Conservation (phyloP, 1,140 invertebrate species). For the Euglossa dilemma region DNA sequence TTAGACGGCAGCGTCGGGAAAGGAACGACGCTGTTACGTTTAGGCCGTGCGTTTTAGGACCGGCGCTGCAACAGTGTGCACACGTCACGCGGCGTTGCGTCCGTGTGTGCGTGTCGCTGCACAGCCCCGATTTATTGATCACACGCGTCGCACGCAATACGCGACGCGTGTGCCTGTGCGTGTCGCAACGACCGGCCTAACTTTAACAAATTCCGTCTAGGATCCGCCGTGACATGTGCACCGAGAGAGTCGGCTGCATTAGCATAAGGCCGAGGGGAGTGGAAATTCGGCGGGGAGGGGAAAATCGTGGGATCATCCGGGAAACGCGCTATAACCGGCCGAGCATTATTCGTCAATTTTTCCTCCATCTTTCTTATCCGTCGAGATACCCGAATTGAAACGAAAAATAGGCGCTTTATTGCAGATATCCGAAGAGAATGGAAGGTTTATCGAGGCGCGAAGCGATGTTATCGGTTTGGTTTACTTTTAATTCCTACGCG, state of each 20-base stretch:
- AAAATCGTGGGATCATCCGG: constrained; percentile 11
- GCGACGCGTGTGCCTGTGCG: constrained; percentile 65
- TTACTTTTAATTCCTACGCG: no score
- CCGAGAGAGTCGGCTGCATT: constrained; percentile 14
- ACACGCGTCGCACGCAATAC: constrained; percentile 77
- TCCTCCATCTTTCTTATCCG: no score
- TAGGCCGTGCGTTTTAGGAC: constrained; percentile 39
- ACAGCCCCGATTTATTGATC: constrained; percentile 81
- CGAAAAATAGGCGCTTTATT: no score
- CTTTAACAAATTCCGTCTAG: constrained; percentile 58
- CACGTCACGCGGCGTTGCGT: constrained; percentile 58
- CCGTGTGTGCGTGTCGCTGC: constrained; percentile 70
- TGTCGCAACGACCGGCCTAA: constrained; percentile 52
- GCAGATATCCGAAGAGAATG: no score
- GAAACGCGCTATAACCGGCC: neutral
- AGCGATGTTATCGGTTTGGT: no score
- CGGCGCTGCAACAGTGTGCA: constrained; percentile 37
- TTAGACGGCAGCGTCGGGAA: neutral
- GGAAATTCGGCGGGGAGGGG: neutral
- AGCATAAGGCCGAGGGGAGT: constrained; percentile 30
- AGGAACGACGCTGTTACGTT: constrained; percentile 1
- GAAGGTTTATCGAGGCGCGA: no score
- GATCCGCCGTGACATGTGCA: constrained; percentile 40
- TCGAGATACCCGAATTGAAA: no score
- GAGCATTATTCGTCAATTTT: neutral